phyloP scores from a whole-genome alignment of 1,140 invertebrate species.

The Pachyrhynchus sulphureomaculatus region DNA sequence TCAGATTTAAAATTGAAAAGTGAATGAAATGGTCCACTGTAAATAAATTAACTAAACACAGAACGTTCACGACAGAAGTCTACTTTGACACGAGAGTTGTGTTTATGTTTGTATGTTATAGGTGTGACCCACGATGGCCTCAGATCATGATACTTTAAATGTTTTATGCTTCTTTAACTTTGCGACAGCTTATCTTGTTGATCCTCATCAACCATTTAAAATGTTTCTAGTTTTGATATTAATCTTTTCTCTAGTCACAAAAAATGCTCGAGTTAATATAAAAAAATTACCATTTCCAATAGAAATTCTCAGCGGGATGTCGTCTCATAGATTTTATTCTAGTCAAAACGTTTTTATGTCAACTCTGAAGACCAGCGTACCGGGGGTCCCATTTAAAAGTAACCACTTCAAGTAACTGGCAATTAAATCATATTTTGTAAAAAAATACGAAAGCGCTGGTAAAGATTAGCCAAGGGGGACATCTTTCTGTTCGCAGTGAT shows the following conservation, averaged over 20 bases:
- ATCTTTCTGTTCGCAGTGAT: too few relatives aligned
- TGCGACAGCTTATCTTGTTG: not conserved
- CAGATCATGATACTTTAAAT: not conserved
- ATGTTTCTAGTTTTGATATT: not conserved
- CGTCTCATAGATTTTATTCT: not conserved
- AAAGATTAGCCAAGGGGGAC: too few relatives aligned
- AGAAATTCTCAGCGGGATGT: not conserved
- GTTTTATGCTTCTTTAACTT: conserved; percentile 9
- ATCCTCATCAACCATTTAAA: conserved; percentile 2
- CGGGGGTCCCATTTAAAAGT: too few relatives aligned
- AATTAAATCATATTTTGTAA: too few relatives aligned
- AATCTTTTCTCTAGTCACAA: not conserved
- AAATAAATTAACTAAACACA: conserved; percentile 6
- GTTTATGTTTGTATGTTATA: conserved; percentile 5
- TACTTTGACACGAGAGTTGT: conserved; percentile 13
- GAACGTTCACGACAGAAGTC: conserved; percentile 10
- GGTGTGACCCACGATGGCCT: conserved; percentile 5
- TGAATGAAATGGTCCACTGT: not conserved
- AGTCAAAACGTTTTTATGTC: conserved; percentile 5
- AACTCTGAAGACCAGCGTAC: not conserved
- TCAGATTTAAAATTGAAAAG: not conserved
- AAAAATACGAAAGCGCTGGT: too few relatives aligned
- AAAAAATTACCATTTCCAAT: not conserved
- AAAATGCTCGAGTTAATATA: not conserved
- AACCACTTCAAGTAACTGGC: too few relatives aligned